Evolutionary conservation across 2,888 invertebrate genomes (phyloP).

Genomic region (Rhaphigaster nebulosa): DNA sequence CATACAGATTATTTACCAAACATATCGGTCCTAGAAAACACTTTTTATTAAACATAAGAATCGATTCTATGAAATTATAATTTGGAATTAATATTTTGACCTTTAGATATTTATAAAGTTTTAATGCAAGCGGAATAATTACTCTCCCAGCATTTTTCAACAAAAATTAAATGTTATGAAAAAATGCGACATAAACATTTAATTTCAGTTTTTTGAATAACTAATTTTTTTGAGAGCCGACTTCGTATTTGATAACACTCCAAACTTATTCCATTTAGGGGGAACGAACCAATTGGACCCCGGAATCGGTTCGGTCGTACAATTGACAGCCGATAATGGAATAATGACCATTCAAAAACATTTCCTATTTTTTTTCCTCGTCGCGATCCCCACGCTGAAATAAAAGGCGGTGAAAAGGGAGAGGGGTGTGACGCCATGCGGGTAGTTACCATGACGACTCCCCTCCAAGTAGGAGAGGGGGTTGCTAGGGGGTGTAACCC

Average conservation of each 20-base stretch:
- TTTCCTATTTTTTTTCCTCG: not conserved
- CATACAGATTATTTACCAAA: too few relatives aligned
- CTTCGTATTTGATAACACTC: not conserved
- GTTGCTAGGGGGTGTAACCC: conserved; percentile 54
- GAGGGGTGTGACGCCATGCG: conserved; percentile 58
- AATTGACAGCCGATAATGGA: conserved; percentile 28
- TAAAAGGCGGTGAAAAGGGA: conserved; percentile 63
- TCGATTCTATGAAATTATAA: too few relatives aligned
- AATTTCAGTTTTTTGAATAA: not conserved
- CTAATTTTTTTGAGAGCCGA: not conserved
- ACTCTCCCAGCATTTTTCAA: too few relatives aligned
- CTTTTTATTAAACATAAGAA: too few relatives aligned
- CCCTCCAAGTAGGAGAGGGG: conserved; percentile 54
- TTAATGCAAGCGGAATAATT: too few relatives aligned
- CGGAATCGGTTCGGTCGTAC: not conserved
- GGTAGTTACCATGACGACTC: conserved; percentile 60
- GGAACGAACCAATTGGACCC: not conserved
- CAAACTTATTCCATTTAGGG: not conserved
- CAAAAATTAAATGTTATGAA: too few relatives aligned
- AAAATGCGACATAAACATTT: not conserved
- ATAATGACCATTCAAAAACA: conserved; percentile 20
- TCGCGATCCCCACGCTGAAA: not conserved
- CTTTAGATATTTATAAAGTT: too few relatives aligned
- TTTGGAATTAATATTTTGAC: not conserved
- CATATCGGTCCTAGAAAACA: too few relatives aligned